Conservation (phyloP, 2,797 vertebrate species). For the Argentina silus region DNA sequence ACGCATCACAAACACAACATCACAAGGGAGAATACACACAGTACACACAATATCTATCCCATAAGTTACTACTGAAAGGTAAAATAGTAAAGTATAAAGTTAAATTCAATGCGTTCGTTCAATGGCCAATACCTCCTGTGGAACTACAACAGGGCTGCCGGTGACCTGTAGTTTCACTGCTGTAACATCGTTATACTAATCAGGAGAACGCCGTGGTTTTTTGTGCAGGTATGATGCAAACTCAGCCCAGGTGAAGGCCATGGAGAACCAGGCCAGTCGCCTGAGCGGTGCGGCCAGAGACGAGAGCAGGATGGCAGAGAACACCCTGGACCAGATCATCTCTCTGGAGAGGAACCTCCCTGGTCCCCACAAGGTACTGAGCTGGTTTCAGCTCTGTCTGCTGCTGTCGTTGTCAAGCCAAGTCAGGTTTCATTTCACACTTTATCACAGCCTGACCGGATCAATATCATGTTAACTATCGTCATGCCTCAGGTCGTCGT, state of each 20-base stretch:
- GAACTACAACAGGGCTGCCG: background rate
- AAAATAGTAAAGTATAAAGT: too few relatives aligned
- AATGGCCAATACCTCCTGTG: background rate
- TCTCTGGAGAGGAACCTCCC: slow-evolving; percentile 61
- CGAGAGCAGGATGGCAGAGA: slow-evolving; percentile 62
- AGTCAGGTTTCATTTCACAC: too few relatives aligned
- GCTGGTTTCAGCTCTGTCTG: background rate
- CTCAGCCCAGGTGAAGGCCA: slow-evolving; percentile 50
- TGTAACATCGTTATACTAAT: background rate
- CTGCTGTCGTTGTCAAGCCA: background rate
- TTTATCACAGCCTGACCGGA: too few relatives aligned
- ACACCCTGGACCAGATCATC: slow-evolving; percentile 64
- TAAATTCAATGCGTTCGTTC: background rate
- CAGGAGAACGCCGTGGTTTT: background rate
- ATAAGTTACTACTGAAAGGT: background rate
- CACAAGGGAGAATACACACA: background rate
- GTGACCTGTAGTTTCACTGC: background rate
- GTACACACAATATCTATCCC: background rate
- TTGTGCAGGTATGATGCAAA: slow-evolving; percentile 67
- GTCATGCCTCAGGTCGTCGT: too few relatives aligned
- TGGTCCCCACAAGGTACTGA: slow-evolving; percentile 61
- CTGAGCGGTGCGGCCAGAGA: slow-evolving; percentile 56
- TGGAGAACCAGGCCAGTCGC: slow-evolving; percentile 61
- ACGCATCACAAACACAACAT: background rate
- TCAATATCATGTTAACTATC: background rate